A percentile compares a stretch with the other conserved stretches of the same genome.
phyloP scores from a whole-genome alignment of 2,113 vertebrate species.

The Calyptommatus sinebrachiatus region DNA sequence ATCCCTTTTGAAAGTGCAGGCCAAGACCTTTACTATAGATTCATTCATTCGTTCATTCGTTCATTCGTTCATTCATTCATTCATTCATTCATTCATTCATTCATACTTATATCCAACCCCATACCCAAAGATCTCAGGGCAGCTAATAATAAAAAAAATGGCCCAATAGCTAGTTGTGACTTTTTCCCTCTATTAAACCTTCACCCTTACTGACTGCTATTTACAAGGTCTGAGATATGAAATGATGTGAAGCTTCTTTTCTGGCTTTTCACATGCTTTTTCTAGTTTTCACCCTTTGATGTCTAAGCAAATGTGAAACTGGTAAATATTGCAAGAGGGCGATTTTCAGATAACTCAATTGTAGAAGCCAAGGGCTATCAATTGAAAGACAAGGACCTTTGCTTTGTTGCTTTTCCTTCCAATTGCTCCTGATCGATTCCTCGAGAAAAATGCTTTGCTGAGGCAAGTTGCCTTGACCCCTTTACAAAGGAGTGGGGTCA shows the following conservation, averaged over 20 bases:
- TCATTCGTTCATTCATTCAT: too few species aligned
- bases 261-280: too few species aligned
- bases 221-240: neutral
- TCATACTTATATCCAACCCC: too few species aligned
- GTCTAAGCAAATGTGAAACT: neutral
- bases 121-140: too few species aligned
- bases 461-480: neutral
- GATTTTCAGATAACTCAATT: neutral
- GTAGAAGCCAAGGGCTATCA: neutral
- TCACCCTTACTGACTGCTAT: neutral
- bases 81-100: too few species aligned
- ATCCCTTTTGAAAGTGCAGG: too few species aligned
- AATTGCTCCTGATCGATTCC: neutral
- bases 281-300: neutral
- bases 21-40: too few species aligned
- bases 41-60: too few species aligned
- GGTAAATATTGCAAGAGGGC: neutral
- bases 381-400: neutral
- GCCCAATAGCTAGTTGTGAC: neutral
- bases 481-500: neutral
- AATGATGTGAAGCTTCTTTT: neutral
- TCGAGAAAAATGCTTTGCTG: neutral
- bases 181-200: too few species aligned
- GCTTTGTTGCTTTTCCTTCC: neutral
- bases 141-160: too few species aligned